Conservation (phyloP, 2,797 vertebrate genomes). For the Xenentodon cancila region DNA sequence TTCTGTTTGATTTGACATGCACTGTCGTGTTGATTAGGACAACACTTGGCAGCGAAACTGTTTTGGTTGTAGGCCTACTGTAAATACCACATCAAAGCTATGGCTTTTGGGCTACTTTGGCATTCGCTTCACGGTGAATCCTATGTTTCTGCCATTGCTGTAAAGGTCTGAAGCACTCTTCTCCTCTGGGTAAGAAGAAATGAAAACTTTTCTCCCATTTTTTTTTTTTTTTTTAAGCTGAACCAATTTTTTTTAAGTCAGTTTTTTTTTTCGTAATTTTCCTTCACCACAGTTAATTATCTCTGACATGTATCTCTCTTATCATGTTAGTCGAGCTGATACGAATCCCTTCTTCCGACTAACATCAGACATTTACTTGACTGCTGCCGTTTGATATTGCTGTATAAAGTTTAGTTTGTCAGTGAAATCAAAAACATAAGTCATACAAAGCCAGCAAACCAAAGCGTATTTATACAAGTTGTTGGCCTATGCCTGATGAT, state of each 20-base stretch:
- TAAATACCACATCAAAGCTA: conserved; percentile 76
- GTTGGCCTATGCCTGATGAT: too few species aligned
- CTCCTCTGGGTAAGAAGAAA: conserved; percentile 22
- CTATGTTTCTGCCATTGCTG: conserved; percentile 22
- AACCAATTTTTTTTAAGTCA: conserved; percentile 9
- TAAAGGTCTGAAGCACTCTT: conserved; percentile 24
- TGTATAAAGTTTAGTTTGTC: conserved; percentile 10
- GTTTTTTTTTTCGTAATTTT: not conserved
- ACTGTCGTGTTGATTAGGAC: conserved; percentile 80
- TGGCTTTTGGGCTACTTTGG: conserved; percentile 52
- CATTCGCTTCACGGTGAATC: conserved; percentile 20
- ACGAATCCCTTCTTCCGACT: conserved; percentile 6
- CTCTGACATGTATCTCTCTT: conserved; percentile 1
- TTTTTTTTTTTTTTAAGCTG: not conserved
- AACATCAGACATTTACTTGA: conserved; percentile 6
- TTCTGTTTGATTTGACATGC: conserved; percentile 78
- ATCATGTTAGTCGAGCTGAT: conserved; percentile 5
- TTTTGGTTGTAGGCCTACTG: conserved; percentile 71
- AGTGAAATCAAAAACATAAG: conserved; percentile 13
- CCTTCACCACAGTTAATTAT: conserved; percentile 1
- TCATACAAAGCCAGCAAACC: too few species aligned
- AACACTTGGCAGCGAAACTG: conserved; percentile 69
- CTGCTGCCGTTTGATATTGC: conserved; percentile 9
- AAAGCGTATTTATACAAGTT: too few species aligned
- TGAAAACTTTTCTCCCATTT: not conserved